Percentiles rank a stretch among this genome's conserved stretches.
Conservation (phyloP, 2,113 vertebrate genomes). For the Myodes glareolus region DNA sequence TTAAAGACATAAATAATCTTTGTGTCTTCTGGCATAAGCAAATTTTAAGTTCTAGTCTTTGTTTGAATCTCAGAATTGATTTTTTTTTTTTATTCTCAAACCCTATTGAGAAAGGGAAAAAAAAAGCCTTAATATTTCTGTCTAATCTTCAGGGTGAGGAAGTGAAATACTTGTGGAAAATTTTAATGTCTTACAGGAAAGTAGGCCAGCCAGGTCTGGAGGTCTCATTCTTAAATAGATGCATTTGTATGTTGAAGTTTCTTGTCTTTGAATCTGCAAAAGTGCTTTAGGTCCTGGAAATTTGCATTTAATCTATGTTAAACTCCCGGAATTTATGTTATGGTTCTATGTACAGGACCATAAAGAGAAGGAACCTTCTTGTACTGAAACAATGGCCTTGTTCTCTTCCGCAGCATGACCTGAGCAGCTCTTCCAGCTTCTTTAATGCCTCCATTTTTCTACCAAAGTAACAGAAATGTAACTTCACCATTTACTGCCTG, state of each 20-base stretch:
- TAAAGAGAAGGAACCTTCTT: not conserved
- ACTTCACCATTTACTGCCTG: not conserved
- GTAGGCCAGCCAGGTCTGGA: not conserved
- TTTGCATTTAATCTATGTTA: not conserved
- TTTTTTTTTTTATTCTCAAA: not conserved
- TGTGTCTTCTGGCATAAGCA: not conserved
- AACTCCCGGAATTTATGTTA: not conserved
- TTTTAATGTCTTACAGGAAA: not conserved
- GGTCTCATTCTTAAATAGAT: constrained; percentile 37
- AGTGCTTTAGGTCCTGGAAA: not conserved
- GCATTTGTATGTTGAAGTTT: not conserved
- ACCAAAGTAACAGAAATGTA: not conserved
- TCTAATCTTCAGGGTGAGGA: not conserved
- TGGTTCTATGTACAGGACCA: not conserved
- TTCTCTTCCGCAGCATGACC: not conserved
- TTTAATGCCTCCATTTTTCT: not conserved
- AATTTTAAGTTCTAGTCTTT: not conserved
- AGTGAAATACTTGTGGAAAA: not conserved
- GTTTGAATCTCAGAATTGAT: constrained; percentile 15
- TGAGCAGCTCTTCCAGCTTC: not conserved
- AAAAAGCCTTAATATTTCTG: not conserved
- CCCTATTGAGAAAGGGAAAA: not conserved
- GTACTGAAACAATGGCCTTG: not conserved
- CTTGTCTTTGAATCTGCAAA: not conserved
- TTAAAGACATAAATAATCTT: constrained; percentile 10